These are phyloP conservation scores for Sinohyriopsis cumingii DNA, from an alignment of 2,888 invertebrate species.

Conservation along the genomic window DNA sequence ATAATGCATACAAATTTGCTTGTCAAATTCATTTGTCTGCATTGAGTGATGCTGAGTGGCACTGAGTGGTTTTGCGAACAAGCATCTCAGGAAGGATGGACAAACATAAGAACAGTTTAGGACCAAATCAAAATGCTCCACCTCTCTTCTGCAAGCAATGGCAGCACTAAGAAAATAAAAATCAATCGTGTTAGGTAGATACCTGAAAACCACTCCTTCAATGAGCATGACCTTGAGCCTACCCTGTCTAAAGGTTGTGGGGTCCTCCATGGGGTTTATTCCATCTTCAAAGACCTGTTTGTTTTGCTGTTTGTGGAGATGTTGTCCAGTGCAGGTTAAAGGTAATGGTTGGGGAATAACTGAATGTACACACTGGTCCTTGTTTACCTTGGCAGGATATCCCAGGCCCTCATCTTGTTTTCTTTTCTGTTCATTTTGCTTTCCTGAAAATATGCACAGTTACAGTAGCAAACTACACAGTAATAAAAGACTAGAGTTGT, in stretches of 20 bases:
- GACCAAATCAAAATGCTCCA: too few species aligned
- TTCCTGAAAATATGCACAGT: neutral
- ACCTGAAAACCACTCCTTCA: constrained; percentile 67
- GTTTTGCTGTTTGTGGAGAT: constrained; percentile 54
- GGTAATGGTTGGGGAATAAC: constrained; percentile 51
- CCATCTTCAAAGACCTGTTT: constrained; percentile 36
- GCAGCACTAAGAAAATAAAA: too few species aligned
- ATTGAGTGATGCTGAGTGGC: too few species aligned
- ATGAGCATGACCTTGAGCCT: constrained; percentile 60
- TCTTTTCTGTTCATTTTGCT: neutral
- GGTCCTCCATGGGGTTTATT: constrained; percentile 38
- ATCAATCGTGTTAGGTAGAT: constrained; percentile 6
- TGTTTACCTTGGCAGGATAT: constrained; percentile 15
- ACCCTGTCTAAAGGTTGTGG: constrained; percentile 50
- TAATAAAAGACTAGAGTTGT: too few species aligned
- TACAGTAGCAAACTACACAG: too few species aligned
- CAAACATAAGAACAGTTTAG: too few species aligned
- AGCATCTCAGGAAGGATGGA: too few species aligned
- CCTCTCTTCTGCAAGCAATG: too few species aligned
- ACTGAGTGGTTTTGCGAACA: too few species aligned
- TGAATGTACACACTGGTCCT: constrained; percentile 35
- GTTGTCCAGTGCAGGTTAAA: constrained; percentile 60
- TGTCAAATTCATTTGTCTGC: too few species aligned
- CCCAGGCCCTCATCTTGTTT: neutral
- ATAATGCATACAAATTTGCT: too few species aligned